Percentiles rank a stretch among this genome's conserved stretches.
These are phyloP conservation scores for Champsocephalus gunnari DNA, from an alignment of 2,797 vertebrate genomes.

Conservation along the genomic window DNA sequence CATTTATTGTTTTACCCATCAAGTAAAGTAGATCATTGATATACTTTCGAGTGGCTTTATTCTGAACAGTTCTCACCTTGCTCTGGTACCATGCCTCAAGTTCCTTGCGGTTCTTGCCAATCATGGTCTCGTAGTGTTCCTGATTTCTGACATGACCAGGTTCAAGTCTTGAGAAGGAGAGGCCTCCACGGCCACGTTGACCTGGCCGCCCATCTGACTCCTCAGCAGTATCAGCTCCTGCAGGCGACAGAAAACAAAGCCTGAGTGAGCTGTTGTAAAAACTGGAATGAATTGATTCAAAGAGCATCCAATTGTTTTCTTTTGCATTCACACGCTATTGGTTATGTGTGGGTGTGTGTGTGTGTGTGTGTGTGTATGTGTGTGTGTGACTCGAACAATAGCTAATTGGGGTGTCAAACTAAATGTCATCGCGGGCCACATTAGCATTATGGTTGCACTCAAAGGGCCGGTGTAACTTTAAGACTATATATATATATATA, in stretches of 20 bases:
- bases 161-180: constrained; percentile 87
- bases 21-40: not conserved
- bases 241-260: constrained; percentile 33
- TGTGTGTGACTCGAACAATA: not conserved
- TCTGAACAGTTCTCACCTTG: constrained; percentile 81
- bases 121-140: constrained; percentile 89
- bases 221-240: constrained; percentile 85
- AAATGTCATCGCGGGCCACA: too few species aligned
- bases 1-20: not conserved
- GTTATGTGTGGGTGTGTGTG: not conserved
- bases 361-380: constrained; percentile 5
- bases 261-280: constrained; percentile 10
- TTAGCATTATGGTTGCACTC: too few species aligned
- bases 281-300: not conserved
- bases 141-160: constrained; percentile 87
- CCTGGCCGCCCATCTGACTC: constrained; percentile 84
- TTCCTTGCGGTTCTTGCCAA: constrained; percentile 87
- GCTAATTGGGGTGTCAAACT: too few species aligned
- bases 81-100: constrained; percentile 90
- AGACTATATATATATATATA: too few species aligned
- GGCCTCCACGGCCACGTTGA: constrained; percentile 90
- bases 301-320: not conserved
- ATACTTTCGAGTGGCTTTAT: not conserved
- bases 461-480: too few species aligned
- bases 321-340: not conserved